A percentile compares a stretch with the other conserved stretches of the same genome.
Conservation (phyloP, 1,140 invertebrate genomes). For the Atta colombica region DNA sequence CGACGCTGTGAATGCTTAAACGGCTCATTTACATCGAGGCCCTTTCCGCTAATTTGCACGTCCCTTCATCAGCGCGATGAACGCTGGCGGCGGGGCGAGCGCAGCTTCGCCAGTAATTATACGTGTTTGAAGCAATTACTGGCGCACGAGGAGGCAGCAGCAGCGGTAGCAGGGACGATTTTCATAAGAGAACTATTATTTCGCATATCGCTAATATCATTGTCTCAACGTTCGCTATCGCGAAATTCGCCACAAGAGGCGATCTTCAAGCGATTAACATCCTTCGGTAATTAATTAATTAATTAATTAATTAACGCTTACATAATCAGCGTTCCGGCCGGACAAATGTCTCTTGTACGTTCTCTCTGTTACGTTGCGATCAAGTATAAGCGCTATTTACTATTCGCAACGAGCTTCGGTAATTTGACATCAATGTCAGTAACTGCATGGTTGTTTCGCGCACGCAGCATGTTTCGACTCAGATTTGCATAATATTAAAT, state of each 20-base stretch:
- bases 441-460: constrained; percentile 8
- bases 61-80: constrained; percentile 23
- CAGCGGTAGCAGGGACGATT: background rate
- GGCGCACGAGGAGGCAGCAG: background rate
- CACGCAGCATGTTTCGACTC: background rate
- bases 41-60: constrained; percentile 58
- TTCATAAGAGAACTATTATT: constrained; percentile 34
- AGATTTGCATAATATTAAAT: constrained; percentile 6
- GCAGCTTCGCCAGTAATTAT: constrained; percentile 39
- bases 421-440: constrained; percentile 26
- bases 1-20: constrained; percentile 51
- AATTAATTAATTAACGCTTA: constrained; percentile 42
- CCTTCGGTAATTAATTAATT: constrained; percentile 47
- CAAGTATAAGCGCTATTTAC: background rate
- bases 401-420: background rate
- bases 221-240: background rate
- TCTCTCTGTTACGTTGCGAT: background rate
- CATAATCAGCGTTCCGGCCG: background rate
- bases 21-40: constrained; percentile 52
- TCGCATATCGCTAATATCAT: constrained; percentile 6
- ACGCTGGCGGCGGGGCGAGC: background rate
- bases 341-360: background rate
- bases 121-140: constrained; percentile 36
- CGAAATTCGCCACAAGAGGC: background rate
- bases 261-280: constrained; percentile 8